A percentile compares a stretch with the other conserved stretches of the same genome.
Evolutionary conservation across 2,888 invertebrate species (phyloP).

Genomic region (Ypsolopha scabrella): DNA sequence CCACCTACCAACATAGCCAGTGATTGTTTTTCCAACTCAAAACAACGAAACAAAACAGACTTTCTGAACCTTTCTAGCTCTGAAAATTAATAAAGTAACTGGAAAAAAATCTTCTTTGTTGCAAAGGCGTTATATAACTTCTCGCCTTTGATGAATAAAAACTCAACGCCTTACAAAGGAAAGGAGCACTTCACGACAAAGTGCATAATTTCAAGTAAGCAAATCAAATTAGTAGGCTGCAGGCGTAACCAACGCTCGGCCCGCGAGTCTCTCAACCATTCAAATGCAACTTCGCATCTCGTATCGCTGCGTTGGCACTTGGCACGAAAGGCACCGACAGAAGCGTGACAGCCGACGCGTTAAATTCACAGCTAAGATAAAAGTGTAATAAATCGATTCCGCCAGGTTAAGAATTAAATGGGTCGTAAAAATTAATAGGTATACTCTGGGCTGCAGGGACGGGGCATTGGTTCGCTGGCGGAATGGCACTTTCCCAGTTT

Average conservation of each 20-base stretch:
- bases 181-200: too few species aligned
- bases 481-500: slow-evolving; percentile 50
- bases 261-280: neutral
- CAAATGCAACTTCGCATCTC: neutral
- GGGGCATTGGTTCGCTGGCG: neutral
- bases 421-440: slow-evolving; percentile 65
- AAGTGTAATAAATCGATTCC: slow-evolving; percentile 59
- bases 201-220: neutral
- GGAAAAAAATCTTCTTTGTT: too few species aligned
- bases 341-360: slow-evolving; percentile 1
- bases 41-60: too few species aligned
- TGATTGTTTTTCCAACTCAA: too few species aligned
- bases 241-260: neutral
- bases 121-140: too few species aligned
- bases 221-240: neutral
- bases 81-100: too few species aligned
- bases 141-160: too few species aligned
- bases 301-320: neutral
- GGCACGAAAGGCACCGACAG: neutral
- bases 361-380: slow-evolving; percentile 5
- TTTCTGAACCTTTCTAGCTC: too few species aligned
- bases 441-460: slow-evolving; percentile 19
- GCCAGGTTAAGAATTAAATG: slow-evolving; percentile 64
- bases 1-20: too few species aligned
- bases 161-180: too few species aligned